phyloP scores from a whole-genome alignment of 2,113 vertebrate species.

The Polyodon spathula region DNA sequence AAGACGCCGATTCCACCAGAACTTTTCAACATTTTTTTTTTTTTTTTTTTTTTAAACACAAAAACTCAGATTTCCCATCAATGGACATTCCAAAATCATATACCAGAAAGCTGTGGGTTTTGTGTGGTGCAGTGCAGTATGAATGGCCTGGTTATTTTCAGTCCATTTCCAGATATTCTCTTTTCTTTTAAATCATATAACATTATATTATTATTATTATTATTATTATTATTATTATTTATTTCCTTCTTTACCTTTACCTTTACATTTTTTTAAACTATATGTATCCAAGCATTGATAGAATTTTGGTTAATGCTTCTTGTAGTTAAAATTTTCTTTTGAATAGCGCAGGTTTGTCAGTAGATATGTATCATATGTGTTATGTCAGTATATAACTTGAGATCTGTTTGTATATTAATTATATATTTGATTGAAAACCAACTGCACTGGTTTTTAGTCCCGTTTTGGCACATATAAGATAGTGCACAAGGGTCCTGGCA shows the following conservation, averaged over 20 bases:
- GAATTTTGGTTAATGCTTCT: conserved; percentile 48
- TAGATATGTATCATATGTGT: conserved; percentile 68
- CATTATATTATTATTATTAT: conserved; percentile 47
- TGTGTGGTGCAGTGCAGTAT: conserved; percentile 72
- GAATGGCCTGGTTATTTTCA: conserved; percentile 35
- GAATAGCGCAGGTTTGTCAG: conserved; percentile 49
- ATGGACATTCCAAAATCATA: conserved; percentile 92
- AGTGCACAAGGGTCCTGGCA: conserved; percentile 33
- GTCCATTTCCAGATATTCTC: conserved; percentile 15
- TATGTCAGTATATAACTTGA: conserved; percentile 40
- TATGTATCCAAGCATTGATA: conserved; percentile 26
- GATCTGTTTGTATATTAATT: conserved; percentile 51
- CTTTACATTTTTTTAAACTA: conserved; percentile 57
- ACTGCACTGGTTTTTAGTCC: conserved; percentile 60
- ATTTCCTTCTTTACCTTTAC: conserved; percentile 53
- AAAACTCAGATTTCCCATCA: conserved; percentile 47
- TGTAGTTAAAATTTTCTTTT: conserved; percentile 42
- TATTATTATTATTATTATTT: conserved; percentile 44
- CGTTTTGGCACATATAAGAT: conserved; percentile 59
- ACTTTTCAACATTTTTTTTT: too few relatives aligned
- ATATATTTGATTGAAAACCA: conserved; percentile 63
- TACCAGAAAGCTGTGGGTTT: conserved; percentile 75
- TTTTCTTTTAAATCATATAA: conserved; percentile 29
- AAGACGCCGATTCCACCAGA: conserved; percentile 29
- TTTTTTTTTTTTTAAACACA: conserved; percentile 19